Conservation (phyloP, 2,888 invertebrate genomes). For the Marasmarcha lunaedactyla region DNA sequence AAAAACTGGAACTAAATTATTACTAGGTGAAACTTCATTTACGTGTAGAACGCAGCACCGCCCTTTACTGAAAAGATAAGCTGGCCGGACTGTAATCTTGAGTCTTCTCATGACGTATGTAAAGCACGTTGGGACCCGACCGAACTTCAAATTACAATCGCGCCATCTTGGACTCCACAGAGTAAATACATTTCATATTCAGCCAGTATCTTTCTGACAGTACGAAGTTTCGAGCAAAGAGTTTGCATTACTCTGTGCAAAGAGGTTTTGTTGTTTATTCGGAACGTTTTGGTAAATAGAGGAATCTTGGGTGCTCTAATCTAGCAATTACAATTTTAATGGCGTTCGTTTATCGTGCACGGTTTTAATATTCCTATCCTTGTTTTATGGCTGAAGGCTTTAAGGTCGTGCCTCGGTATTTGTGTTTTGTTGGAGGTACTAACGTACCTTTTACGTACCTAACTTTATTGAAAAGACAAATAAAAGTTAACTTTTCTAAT, state of each 20-base stretch:
- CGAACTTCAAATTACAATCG: conserved; percentile 43
- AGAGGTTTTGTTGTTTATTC: background rate
- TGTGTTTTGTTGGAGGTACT: background rate
- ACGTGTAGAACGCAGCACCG: too few species aligned
- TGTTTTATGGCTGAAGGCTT: conserved; percentile 46
- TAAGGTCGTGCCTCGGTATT: background rate
- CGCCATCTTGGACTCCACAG: conserved; percentile 41
- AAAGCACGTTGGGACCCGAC: conserved; percentile 40
- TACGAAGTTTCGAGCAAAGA: background rate
- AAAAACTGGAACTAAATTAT: too few species aligned
- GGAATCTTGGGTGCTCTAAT: conserved; percentile 67
- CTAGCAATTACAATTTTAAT: conserved; percentile 70
- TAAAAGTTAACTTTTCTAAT: too few species aligned
- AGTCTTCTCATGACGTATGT: conserved; percentile 64
- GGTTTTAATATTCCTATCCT: conserved; percentile 66
- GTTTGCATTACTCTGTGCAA: too few species aligned
- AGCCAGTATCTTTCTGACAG: background rate
- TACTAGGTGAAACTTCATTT: too few species aligned
- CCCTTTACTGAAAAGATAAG: too few species aligned
- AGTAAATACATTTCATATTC: conserved; percentile 13
- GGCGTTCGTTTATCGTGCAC: conserved; percentile 45
- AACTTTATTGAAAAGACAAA: too few species aligned
- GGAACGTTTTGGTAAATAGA: conserved; percentile 31
- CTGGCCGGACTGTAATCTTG: conserved; percentile 56
- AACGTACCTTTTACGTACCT: too few species aligned